Evolutionary conservation across 2,797 vertebrate species (phyloP).

Genomic region (Hydrocynus forskahlii): DNA sequence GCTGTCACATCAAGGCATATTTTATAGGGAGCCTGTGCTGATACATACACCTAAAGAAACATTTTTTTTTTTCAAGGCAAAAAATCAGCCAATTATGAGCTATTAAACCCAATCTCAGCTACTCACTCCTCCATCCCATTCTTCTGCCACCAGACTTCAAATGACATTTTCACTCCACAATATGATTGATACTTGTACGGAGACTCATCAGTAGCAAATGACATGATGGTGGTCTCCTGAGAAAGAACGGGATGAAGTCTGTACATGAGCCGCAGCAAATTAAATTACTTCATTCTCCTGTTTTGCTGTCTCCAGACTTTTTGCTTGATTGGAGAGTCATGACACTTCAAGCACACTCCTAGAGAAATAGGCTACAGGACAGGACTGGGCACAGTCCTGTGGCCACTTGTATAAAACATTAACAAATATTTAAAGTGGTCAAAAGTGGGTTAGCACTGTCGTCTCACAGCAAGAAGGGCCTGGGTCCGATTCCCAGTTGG

Average conservation of each 20-base stretch:
- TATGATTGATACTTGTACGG: neutral
- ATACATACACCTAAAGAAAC: neutral
- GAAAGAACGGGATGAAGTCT: constrained; percentile 9
- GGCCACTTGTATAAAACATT: too few species aligned
- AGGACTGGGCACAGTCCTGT: too few species aligned
- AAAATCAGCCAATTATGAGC: neutral
- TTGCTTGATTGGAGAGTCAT: too few species aligned
- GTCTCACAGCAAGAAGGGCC: too few species aligned
- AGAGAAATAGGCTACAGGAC: too few species aligned
- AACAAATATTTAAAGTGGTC: too few species aligned
- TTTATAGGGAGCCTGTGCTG: too few species aligned
- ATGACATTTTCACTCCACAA: neutral
- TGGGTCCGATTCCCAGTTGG: too few species aligned
- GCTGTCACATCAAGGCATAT: too few species aligned
- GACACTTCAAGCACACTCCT: neutral
- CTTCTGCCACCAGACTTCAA: neutral
- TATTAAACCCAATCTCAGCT: neutral
- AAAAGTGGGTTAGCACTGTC: too few species aligned
- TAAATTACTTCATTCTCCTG: neutral
- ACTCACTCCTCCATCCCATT: neutral
- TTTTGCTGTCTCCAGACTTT: neutral
- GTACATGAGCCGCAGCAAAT: neutral
- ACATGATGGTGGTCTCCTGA: neutral
- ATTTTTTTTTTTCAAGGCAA: neutral
- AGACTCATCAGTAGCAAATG: constrained; percentile 3